Base-by-base conservation (phyloP, 2,113 vertebrate genomes). In the Dasyprocta punctata region DNA sequence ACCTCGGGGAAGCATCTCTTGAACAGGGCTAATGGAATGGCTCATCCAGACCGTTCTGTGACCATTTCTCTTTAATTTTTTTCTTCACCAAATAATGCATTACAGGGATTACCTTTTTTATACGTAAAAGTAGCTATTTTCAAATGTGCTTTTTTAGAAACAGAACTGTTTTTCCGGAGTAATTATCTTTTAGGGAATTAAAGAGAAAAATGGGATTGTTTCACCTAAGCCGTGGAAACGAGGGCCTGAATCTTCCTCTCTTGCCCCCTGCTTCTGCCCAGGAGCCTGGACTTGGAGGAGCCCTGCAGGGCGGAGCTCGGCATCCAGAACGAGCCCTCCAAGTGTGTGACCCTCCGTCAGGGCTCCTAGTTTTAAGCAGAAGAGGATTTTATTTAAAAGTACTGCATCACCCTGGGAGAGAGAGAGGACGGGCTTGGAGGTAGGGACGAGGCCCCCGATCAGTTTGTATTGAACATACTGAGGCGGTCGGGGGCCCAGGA, bases 61-160 rank as follows among this genome's bases (percentile, higher is more conserved):
- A 30, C 19, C 33, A 60, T 69, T 69, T 49, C 19, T 87, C 44
- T 73, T 81, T 28, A 61, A 54, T 22, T 44, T 80, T 90, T 71
- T 52, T 54, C 71, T 87, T 81, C 28, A 44, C 36, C 28, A 71
- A 81, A 44, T 38, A 81, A 81, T 52, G 7, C 19, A 61, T 90
- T 65, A 20, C 3, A 5, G 44, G 24, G 22, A n/a, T 65, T 84
- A 58, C 58, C 13, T 52, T 44, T 16, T 86, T 41, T 52, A 63
- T 58, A 33, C 17, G 28, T 73, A 11, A 36, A 49, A 69, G 41
- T 85, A n/a, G 17, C 81, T 20, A 61, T 87, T 73, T 87, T 81
- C 75, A 95, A 73, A 44, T 19, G 36, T 73, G 49, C 7, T 30
- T 92, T 52, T 95, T 63, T n/a, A 88, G n/a, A 33, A 95, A 73